Evolutionary conservation across 2,888 invertebrate species (phyloP).

Genomic region (Hipparchia sbordonii): DNA sequence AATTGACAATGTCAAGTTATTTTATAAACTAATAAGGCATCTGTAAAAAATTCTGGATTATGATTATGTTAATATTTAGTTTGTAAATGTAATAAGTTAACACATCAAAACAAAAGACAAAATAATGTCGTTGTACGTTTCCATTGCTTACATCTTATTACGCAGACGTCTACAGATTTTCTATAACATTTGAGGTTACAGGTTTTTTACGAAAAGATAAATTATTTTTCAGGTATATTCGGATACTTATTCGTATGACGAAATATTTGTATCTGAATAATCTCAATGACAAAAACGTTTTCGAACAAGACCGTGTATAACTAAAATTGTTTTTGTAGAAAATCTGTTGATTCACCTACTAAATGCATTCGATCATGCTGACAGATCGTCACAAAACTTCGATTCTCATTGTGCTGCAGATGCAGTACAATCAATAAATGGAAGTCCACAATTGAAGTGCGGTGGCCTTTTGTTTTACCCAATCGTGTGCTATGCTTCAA

Average conservation of each 20-base stretch:
- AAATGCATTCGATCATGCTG: slow-evolving; percentile 27
- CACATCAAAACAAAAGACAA: slow-evolving; percentile 44
- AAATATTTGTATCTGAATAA: too few relatives aligned
- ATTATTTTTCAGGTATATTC: neutral
- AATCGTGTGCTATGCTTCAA: slow-evolving; percentile 63
- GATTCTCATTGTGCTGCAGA: slow-evolving; percentile 35
- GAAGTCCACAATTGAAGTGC: slow-evolving; percentile 54
- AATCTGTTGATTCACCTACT: slow-evolving; percentile 14
- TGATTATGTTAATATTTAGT: slow-evolving; percentile 49
- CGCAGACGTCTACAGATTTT: slow-evolving; percentile 16
- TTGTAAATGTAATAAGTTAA: slow-evolving; percentile 48
- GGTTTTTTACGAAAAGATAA: neutral
- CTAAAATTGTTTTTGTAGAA: slow-evolving; percentile 11
- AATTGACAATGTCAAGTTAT: slow-evolving; percentile 55
- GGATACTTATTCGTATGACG: neutral
- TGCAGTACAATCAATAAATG: slow-evolving; percentile 39
- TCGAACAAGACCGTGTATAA: neutral
- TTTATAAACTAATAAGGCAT: slow-evolving; percentile 44
- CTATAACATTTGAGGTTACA: slow-evolving; percentile 7
- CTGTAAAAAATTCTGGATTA: slow-evolving; percentile 44
- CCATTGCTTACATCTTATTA: slow-evolving; percentile 22
- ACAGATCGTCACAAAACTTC: slow-evolving; percentile 27
- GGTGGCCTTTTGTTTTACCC: slow-evolving; percentile 46
- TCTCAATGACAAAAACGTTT: neutral
- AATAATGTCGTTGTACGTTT: slow-evolving; percentile 28